phyloP scores from a whole-genome alignment of 2,113 vertebrate species.

The Cyprinodon variegatus region DNA sequence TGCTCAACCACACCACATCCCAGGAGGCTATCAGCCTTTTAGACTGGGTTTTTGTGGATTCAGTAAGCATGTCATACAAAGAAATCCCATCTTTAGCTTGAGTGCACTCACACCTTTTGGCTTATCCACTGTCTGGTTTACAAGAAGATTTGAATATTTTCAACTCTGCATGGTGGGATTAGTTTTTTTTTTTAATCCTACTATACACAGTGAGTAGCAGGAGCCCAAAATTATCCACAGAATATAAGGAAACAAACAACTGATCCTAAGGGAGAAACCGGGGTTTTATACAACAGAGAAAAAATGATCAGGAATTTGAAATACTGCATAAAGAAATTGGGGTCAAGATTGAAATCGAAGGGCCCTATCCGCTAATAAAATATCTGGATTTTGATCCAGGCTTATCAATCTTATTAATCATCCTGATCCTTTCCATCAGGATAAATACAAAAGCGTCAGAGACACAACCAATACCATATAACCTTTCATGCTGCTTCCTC shows the following conservation, averaged over 20 bases:
- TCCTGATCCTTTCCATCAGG: constrained; percentile 34
- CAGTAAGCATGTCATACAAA: constrained; percentile 58
- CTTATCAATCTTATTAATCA: constrained; percentile 2
- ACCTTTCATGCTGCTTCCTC: constrained; percentile 49
- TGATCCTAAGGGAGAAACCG: background rate
- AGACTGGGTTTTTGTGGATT: constrained; percentile 46
- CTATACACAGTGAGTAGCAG: constrained; percentile 9
- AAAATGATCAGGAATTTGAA: background rate
- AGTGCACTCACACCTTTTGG: constrained; percentile 57
- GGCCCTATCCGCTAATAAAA: background rate
- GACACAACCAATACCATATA: constrained; percentile 48
- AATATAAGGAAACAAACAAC: constrained; percentile 8
- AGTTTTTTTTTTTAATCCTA: constrained; percentile 52
- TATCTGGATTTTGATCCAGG: background rate
- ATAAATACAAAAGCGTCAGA: constrained; percentile 53
- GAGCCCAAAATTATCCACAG: constrained; percentile 4
- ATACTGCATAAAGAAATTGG: constrained; percentile 6
- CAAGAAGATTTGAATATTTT: constrained; percentile 70
- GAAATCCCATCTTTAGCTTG: constrained; percentile 67
- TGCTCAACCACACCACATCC: constrained; percentile 54
- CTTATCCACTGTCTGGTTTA: constrained; percentile 58
- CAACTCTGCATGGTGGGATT: constrained; percentile 58
- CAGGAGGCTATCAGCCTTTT: constrained; percentile 48
- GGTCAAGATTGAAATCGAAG: constrained; percentile 1
- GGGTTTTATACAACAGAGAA: background rate